Percentiles rank a stretch among this genome's conserved stretches.
Conservation (phyloP, 2,113 vertebrate species). For the Mastomys natalensis region DNA sequence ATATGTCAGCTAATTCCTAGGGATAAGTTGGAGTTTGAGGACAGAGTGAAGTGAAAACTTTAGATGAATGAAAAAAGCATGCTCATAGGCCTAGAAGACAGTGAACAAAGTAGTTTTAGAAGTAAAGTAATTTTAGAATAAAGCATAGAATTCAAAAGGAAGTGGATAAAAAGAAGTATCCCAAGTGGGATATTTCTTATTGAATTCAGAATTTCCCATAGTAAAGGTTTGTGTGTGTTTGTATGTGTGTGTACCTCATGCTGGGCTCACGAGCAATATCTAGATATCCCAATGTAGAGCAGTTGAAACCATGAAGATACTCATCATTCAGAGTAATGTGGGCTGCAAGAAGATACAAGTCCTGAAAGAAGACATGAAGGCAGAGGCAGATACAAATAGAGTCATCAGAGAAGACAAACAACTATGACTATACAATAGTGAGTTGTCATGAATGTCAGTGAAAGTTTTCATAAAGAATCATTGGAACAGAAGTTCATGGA, state of each 20-base stretch:
- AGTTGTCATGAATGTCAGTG: background rate
- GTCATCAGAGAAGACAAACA: background rate
- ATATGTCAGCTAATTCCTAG: conserved; percentile 1
- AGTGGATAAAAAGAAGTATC: background rate
- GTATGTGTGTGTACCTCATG: too few species aligned
- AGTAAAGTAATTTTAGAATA: conserved; percentile 26
- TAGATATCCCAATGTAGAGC: background rate
- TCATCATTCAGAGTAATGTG: background rate
- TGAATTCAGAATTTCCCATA: background rate
- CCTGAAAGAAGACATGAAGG: background rate
- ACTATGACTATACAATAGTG: background rate
- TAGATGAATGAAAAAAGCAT: background rate
- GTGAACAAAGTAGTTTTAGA: background rate
- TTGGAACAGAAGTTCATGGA: background rate
- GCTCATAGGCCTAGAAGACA: background rate
- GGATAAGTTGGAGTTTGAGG: background rate
- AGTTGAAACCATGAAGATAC: background rate
- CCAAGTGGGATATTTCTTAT: background rate
- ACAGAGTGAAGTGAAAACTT: background rate
- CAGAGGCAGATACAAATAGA: background rate
- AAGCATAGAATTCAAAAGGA: background rate
- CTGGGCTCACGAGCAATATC: background rate
- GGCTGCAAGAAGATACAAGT: background rate
- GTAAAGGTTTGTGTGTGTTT: background rate
- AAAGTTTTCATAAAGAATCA: background rate